Conservation (phyloP, 2,113 vertebrate genomes). For the Seriola quinqueradiata region DNA sequence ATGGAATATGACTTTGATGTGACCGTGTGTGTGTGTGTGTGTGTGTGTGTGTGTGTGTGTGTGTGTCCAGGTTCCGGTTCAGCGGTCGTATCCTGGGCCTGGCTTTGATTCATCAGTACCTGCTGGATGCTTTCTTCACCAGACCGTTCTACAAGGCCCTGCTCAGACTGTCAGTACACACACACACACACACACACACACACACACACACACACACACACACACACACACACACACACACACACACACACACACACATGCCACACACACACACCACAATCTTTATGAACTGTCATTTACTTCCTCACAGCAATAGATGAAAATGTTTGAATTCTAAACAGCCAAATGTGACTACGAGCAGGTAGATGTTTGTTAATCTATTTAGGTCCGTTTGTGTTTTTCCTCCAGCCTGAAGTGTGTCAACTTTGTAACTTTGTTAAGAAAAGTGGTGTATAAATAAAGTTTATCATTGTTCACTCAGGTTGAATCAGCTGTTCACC, state of each 20-base stretch:
- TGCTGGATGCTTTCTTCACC: constrained; percentile 98
- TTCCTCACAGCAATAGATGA: too few species aligned
- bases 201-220: not conserved
- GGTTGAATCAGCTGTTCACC: too few species aligned
- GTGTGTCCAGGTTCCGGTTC: constrained; percentile 94
- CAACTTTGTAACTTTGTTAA: too few species aligned
- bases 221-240: not conserved
- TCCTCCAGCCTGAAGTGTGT: too few species aligned
- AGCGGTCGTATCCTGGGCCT: constrained; percentile 97
- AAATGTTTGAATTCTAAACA: too few species aligned
- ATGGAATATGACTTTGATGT: too few species aligned
- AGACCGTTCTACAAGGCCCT: constrained; percentile 98
- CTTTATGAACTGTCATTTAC: not conserved
- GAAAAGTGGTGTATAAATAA: too few species aligned
- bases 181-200: not conserved
- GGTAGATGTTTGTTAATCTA: too few species aligned
- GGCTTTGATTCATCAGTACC: constrained; percentile 97
- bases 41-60: constrained; percentile 19
- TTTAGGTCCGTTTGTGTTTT: too few species aligned
- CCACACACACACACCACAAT: not conserved
- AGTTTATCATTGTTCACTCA: too few species aligned
- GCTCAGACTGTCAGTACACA: constrained; percentile 91
- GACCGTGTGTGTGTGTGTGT: too few species aligned
- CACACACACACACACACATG: not conserved
- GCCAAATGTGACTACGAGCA: too few species aligned